Evolutionary conservation across 2,888 invertebrate species (phyloP).

Genomic region (Punctoribates punctum): DNA sequence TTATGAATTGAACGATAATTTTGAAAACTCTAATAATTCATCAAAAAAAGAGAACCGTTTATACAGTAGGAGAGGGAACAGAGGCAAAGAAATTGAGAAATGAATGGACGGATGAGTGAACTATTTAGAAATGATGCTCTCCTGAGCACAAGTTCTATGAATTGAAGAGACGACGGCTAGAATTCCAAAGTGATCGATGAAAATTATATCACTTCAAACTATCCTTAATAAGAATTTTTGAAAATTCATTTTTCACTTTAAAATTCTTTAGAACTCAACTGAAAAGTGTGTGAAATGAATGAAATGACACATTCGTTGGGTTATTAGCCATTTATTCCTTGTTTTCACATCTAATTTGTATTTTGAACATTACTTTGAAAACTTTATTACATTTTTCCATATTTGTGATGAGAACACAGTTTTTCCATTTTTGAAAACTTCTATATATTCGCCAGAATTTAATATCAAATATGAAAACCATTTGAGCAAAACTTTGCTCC

Average conservation of each 20-base stretch:
- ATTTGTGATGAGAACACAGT: neutral
- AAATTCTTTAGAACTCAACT: neutral
- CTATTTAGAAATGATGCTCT: constrained; percentile 31
- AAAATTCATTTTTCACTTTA: neutral
- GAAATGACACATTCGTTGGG: constrained; percentile 21
- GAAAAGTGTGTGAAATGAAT: neutral
- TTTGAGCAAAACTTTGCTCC: neutral
- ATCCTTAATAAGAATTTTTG: neutral
- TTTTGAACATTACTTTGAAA: neutral
- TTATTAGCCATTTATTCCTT: neutral
- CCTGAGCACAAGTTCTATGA: neutral
- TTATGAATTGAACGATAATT: constrained; percentile 31
- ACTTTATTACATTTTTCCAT: neutral
- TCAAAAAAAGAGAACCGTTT: neutral
- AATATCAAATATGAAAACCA: neutral
- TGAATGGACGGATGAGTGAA: constrained; percentile 27
- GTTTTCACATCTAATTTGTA: constrained; percentile 27
- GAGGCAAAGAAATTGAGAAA: neutral
- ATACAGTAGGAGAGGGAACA: constrained; percentile 7
- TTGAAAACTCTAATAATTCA: neutral
- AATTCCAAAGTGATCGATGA: constrained; percentile 1
- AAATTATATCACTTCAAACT: neutral
- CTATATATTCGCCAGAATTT: neutral
- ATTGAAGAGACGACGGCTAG: neutral
- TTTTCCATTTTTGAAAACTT: constrained; percentile 10